Base-by-base conservation (phyloP, 1,140 invertebrate genomes). In the Dinoponera quadriceps region DNA sequence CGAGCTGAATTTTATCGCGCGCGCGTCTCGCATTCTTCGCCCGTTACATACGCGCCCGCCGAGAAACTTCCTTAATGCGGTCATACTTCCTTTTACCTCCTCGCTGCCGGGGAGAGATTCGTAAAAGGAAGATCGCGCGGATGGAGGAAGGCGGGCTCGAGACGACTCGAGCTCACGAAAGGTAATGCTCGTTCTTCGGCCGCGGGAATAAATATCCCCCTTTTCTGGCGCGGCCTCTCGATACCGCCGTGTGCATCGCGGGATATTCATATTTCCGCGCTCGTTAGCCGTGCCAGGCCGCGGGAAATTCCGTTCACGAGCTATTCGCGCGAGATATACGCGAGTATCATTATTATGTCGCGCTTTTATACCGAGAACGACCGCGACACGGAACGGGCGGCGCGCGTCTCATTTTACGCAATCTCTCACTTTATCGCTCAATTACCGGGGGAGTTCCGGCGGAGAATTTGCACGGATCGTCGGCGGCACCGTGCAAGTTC, bases 1-100 rank as follows among this genome's bases (percentile, higher is more conserved):
- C 59, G 88, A 84, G 69, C 66, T 74, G 22, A 71, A 63, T 55
- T 82, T 65, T 74, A 72, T 82, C 68, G 69, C 48, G 72, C 73
- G 57, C 54, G 59, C 71, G 38, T 44, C 20, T 77, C 62, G n/a
- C 73, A 77, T 78, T 77, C 74, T 59, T 51, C 62, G 65, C 51
- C 65, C 33, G 51, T 71, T 80, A 80, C 75, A 57, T 80, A 80
- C 75, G 75, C 54, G 75, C 51, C 14, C 25, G 75, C 65, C 22
- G 65, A 68, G 75, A 57, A 80, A 80, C 75, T 71, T 51, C 33
- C 54, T 80, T 80, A 80, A 80, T 69, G 75, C 75, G 75, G 65
- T 69, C 33, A 29, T 80, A 71, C 65, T 71, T 80, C 25, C 51
- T 29, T 44, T 20, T 71, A 80, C 22, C 57, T 57, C 25, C 65